These are phyloP conservation scores for Mycteria americana DNA, from an alignment of 2,797 vertebrate species.

Conservation along the genomic window DNA sequence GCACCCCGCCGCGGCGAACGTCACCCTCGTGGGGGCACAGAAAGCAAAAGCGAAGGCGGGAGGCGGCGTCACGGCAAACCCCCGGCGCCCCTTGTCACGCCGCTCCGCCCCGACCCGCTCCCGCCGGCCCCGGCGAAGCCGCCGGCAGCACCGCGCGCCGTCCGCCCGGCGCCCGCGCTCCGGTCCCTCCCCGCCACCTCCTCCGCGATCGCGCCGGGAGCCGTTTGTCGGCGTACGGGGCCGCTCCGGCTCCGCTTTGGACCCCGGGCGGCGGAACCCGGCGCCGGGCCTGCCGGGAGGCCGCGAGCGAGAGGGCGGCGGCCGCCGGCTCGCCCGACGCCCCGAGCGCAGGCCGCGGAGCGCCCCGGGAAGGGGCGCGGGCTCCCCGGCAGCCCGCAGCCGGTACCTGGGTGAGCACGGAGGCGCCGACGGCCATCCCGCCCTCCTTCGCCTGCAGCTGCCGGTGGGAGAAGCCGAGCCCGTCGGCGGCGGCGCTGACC, in stretches of 20 bases:
- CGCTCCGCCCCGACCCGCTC: not conserved
- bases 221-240: not conserved
- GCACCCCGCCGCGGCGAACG: fast-evolving
- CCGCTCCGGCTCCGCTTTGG: not conserved
- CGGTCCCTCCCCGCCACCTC: not conserved
- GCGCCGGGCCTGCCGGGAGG: too few species aligned
- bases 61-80: fast-evolving
- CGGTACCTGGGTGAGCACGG: constrained; percentile 87
- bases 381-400: not conserved
- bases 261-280: not conserved
- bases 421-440: constrained; percentile 78
- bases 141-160: fast-evolving
- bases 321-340: too few species aligned
- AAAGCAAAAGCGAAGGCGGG: not conserved
- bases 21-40: not conserved
- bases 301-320: not conserved
- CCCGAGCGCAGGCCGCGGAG: too few species aligned
- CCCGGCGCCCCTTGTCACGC: not conserved
- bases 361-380: too few species aligned
- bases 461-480: constrained; percentile 84
- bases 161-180: not conserved
- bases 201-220: not conserved
- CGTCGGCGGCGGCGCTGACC: constrained; percentile 85
- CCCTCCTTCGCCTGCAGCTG: constrained; percentile 90
- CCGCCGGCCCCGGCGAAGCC: not conserved